Conservation (phyloP, 2,797 vertebrate genomes). For the Echeneis naucrates region DNA sequence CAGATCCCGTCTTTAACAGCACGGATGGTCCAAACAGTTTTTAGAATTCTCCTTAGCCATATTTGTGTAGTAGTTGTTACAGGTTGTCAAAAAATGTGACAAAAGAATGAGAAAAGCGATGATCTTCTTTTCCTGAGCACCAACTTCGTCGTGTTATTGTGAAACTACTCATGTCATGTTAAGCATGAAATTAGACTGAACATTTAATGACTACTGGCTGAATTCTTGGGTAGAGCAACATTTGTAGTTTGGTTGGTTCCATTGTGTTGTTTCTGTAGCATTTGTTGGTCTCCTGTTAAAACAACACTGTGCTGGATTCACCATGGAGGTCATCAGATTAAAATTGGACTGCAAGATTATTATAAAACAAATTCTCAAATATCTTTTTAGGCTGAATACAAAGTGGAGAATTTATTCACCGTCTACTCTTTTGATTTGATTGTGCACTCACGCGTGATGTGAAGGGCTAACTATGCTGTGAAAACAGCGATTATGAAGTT, state of each 20-base stretch:
- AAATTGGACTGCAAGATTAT: neutral
- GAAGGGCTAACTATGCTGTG: slow-evolving; percentile 40
- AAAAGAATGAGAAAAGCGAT: neutral
- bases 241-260: slow-evolving; percentile 13
- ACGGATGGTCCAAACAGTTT: too few species aligned
- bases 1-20: neutral
- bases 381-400: slow-evolving; percentile 20
- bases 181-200: neutral
- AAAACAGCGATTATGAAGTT: slow-evolving; percentile 44
- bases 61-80: neutral
- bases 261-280: slow-evolving; percentile 6
- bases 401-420: slow-evolving; percentile 28
- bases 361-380: slow-evolving; percentile 24
- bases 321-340: neutral
- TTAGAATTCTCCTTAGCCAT: too few species aligned
- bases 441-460: slow-evolving; percentile 25
- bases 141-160: neutral
- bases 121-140: neutral
- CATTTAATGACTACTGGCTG: slow-evolving; percentile 16
- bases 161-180: neutral
- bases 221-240: slow-evolving; percentile 9
- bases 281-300: slow-evolving; percentile 25
- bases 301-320: slow-evolving; percentile 1
- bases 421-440: slow-evolving; percentile 39
- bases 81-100: neutral